phyloP scores from a whole-genome alignment of 1,140 invertebrate genomes.

The Bacillus rossius region DNA sequence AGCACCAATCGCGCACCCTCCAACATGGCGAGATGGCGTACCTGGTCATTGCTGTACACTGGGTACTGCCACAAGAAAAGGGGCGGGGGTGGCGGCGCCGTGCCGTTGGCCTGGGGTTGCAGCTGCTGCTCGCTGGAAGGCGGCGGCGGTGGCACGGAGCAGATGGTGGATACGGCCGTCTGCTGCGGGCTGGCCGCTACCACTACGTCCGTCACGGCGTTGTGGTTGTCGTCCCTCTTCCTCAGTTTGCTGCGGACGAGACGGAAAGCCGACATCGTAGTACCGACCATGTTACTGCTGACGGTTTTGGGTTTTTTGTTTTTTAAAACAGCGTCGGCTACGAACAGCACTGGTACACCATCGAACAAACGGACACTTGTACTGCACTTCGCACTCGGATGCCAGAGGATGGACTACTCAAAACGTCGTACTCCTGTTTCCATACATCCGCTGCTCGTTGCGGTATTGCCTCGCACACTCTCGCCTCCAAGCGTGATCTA shows the following conservation, averaged over 20 bases:
- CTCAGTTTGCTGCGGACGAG: constrained; percentile 82
- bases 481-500: too few species aligned
- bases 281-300: constrained; percentile 9
- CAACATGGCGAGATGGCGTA: constrained; percentile 48
- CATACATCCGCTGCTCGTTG: too few species aligned
- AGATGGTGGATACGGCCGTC: constrained; percentile 22
- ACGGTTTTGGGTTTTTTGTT: too few species aligned
- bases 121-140: constrained; percentile 8
- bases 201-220: constrained; percentile 42
- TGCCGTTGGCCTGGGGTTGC: neutral
- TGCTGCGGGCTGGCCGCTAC: too few species aligned
- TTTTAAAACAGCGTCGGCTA: too few species aligned
- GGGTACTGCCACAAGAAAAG: constrained; percentile 74
- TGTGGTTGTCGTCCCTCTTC: constrained; percentile 66
- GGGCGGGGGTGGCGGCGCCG: constrained; percentile 34
- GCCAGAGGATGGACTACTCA: too few species aligned
- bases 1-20: too few species aligned
- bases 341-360: too few species aligned
- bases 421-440: too few species aligned
- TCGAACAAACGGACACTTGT: too few species aligned
- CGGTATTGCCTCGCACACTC: too few species aligned
- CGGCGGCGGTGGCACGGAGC: constrained; percentile 23
- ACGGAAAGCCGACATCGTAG: constrained; percentile 73
- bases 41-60: constrained; percentile 74
- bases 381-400: too few species aligned